Evolutionary conservation across 2,113 vertebrate species (phyloP), one percentile per base, ranked within the genome.

Genomic region (Glaucomys volans): DNA sequence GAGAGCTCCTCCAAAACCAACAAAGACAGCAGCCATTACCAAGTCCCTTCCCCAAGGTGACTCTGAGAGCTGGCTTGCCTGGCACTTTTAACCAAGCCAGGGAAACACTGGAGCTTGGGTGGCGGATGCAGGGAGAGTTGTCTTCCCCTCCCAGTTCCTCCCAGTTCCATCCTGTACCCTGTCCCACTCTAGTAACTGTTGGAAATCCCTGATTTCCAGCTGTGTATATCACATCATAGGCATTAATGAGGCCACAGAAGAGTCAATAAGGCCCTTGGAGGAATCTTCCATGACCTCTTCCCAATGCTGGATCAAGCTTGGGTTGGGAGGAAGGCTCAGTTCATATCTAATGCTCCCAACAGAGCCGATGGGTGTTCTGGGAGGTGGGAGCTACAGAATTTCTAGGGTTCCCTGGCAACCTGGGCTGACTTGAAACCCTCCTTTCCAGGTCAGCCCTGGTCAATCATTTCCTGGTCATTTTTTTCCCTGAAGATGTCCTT

Each of bases 21-120:
- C 94, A 93, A 96, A 96, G 96, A 64, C 86, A 32, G 95, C 95
- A 94, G 96, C 97, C 94, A 89, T 96, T 83, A 40, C 88, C 35
- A 1, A 91, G 93, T 62, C 95, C 75, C 74, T 92, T 96, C 82
- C 88, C 87, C 93, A 96, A 96, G 79, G 89, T 96, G 95, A 91
- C 93, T 82, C 88, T 74, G 52, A 83, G 74, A 86, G 88, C 88
- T 72, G 72, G 87, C 66, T 80, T 64, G 79, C 85, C 87, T 54
- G 88, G 64, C n/a, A 91, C 64, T 97, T 92, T 85, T 42, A 86
- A 62, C n/a, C 44, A 37, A 50, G 13, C 22, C 37, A 77, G 28
- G 75, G 28, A n/a, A 54, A 79, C 66, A 30, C 66, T n/a, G 66
- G 82, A 75, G 74, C 20, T 87, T 24, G 22, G 64, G 22, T 16